Percentiles rank a stretch among this genome's conserved stretches.
phyloP scores from a whole-genome alignment of 2,888 invertebrate species.

The Drosophila atripex region DNA sequence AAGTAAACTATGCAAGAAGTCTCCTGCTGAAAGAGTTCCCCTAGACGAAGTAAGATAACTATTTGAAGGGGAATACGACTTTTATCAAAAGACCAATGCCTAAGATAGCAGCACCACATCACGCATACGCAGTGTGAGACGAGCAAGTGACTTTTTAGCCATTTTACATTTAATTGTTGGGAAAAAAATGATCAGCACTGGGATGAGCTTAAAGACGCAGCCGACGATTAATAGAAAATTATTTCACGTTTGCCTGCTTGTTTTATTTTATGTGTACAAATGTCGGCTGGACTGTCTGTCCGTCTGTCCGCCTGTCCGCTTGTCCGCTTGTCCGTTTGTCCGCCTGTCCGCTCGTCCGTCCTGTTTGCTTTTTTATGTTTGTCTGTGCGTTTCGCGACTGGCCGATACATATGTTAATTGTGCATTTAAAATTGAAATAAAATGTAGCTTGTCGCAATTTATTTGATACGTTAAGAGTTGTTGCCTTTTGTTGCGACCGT shows the following conservation, averaged over 20 bases:
- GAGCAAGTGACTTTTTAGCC: neutral
- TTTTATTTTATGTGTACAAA: constrained; percentile 40
- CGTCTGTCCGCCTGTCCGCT: constrained; percentile 15
- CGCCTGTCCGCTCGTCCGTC: constrained; percentile 18
- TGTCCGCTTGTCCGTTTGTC: no score
- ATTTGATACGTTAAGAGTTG: constrained; percentile 43
- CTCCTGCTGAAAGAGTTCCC: no score
- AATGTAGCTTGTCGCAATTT: constrained; percentile 49
- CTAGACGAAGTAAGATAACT: no score
- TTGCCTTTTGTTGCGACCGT: constrained; percentile 25
- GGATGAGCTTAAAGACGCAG: constrained; percentile 20
- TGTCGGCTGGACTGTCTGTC: constrained; percentile 8
- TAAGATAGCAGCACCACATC: neutral
- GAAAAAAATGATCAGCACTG: constrained; percentile 9
- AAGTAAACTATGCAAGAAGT: no score
- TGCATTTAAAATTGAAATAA: constrained; percentile 59
- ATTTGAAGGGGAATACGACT: neutral
- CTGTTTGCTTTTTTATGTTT: constrained; percentile 1
- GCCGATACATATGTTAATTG: constrained; percentile 60
- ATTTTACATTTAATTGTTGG: neutral
- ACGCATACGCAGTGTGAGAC: constrained; percentile 1
- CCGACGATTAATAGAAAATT: constrained; percentile 50
- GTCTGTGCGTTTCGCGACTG: constrained; percentile 26
- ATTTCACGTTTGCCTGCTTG: constrained; percentile 54
- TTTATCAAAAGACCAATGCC: neutral